Evolutionary conservation across 2,888 invertebrate genomes (phyloP), one percentile per base, ranked within the genome.

Genomic region (Habrosyne pyritoides): DNA sequence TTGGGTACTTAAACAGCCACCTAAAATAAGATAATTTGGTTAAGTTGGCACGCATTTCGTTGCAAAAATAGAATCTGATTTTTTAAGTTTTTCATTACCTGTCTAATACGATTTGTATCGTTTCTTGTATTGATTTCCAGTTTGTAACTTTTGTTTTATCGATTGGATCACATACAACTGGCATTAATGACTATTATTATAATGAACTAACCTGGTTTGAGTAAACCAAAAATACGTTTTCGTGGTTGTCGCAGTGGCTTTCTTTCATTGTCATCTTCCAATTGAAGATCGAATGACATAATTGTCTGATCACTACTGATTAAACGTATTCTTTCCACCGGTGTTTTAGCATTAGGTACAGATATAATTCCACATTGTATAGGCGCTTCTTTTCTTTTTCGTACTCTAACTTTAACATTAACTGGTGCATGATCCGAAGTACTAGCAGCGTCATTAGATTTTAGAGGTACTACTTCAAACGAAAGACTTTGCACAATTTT

Each of bases 291-390:
- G 56, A 91, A 91, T 1, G 87, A 86, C 77, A 89, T 80, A 22
- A 91, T 86, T 21, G 90, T 91, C 61, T 84, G 87, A 53, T 89
- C 86, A 61, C 91, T 91, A 56, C 75, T 84, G 4, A 83, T 78
- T 5, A 84, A 62, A 24, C 81, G 71, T 50, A 89, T 66, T 61
- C 76, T 81, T 59, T 84, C 78, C 7, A 69, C 60, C 5, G 64
- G 55, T 46, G 61, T 55, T 28, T 64, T 66, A 36, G 67, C 56
- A 57, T 77, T 82, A n/a, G 82, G 75, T 52, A 78, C 65, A 10
- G 82, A 76, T 52, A 84, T 57, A 10, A 77, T 55, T 26, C 79
- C 83, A 50, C 68, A 63, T 48, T 71, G 61, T 24, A 67, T 55
- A 1, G 56, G 56, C 36, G 63, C 57, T 26, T 81, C 77, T 36